Evolutionary conservation across 2,797 vertebrate genomes (phyloP).

Genomic region (Paratrypauchen microcephalus): DNA sequence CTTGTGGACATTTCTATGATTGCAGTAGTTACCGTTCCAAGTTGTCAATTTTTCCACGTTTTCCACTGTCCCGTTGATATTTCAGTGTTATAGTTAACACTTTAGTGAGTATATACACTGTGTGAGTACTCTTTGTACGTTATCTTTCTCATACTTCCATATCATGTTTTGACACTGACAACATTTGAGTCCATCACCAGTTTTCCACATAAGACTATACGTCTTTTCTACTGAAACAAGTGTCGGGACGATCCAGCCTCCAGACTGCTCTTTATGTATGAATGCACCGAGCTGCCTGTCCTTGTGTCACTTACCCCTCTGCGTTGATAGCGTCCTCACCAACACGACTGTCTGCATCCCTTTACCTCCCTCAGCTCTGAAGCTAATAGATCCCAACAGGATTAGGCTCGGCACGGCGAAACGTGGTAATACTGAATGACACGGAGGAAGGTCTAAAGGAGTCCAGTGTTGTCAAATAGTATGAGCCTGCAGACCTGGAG

Average conservation of each 20-base stretch:
- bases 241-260: constrained; percentile 13
- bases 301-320: constrained; percentile 12
- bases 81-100: too few relatives aligned
- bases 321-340: background rate
- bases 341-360: constrained; percentile 4
- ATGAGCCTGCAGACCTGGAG: too few relatives aligned
- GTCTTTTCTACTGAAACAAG: background rate
- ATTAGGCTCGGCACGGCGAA: constrained; percentile 35
- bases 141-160: background rate
- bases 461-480: constrained; percentile 22
- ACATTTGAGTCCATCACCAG: background rate
- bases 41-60: background rate
- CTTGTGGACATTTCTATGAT: too few relatives aligned
- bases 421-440: constrained; percentile 61
- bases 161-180: background rate
- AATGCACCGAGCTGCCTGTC: background rate
- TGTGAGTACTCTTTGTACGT: background rate
- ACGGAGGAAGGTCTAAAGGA: constrained; percentile 48
- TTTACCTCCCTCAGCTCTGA: constrained; percentile 15
- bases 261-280: constrained; percentile 5
- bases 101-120: too few relatives aligned
- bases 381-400: constrained; percentile 28
- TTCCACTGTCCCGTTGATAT: too few relatives aligned
- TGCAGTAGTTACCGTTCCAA: background rate
- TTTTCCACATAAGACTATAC: background rate